phyloP scores from a whole-genome alignment of 2,888 invertebrate species.

The Ennomos erosarius region DNA sequence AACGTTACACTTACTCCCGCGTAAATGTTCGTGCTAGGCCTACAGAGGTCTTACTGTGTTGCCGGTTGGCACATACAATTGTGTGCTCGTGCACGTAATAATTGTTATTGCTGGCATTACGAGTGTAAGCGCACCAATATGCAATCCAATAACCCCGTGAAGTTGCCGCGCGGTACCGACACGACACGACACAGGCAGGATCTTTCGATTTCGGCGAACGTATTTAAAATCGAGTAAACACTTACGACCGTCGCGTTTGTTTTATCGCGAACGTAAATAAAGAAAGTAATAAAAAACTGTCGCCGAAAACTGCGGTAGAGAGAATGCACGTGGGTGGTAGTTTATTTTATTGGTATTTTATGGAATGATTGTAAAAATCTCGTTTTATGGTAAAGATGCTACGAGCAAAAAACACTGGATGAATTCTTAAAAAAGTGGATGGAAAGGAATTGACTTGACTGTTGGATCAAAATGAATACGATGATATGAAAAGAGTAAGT shows the following conservation, averaged over 20 bases:
- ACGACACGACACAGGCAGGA: constrained; percentile 50
- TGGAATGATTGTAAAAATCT: constrained; percentile 31
- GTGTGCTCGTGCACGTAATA: constrained; percentile 44
- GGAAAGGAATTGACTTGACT: too few species aligned
- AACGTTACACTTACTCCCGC: too few species aligned
- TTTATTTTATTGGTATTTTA: constrained; percentile 32
- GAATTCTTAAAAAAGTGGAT: too few species aligned
- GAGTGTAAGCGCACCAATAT: constrained; percentile 49
- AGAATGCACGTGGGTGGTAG: constrained; percentile 34
- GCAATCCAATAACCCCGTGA: constrained; percentile 54
- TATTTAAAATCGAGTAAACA: constrained; percentile 52
- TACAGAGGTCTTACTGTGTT: constrained; percentile 29
- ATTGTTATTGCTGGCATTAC: constrained; percentile 46
- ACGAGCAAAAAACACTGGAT: background rate
- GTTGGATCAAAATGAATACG: too few species aligned
- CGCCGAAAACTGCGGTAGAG: constrained; percentile 41
- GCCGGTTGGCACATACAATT: constrained; percentile 42
- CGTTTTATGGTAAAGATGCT: constrained; percentile 17
- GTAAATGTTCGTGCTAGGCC: too few species aligned
- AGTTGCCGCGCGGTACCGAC: constrained; percentile 47
- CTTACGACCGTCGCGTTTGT: constrained; percentile 45
- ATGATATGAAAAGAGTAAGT: too few species aligned
- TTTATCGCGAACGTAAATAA: constrained; percentile 53
- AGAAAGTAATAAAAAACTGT: constrained; percentile 48
- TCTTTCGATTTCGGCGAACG: constrained; percentile 64